Base-by-base conservation (phyloP, 1,140 invertebrate species). In the Pachyrhynchus sulphureomaculatus region DNA sequence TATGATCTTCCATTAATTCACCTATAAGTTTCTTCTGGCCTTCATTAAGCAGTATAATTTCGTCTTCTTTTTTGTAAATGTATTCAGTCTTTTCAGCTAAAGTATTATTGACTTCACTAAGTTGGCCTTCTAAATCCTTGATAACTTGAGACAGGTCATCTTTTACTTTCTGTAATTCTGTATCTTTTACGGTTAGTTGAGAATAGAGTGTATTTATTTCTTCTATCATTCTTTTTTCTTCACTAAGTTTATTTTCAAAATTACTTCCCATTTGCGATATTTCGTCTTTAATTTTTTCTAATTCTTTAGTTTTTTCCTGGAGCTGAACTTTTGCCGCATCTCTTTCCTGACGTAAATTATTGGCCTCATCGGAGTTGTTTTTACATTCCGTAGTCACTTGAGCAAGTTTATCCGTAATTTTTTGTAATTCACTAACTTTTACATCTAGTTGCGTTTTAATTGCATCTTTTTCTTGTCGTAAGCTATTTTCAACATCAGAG, bases 251-350 rank as follows among this genome's bases (percentile, higher is more conserved):
- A 4, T n/a, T 32, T 24, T 56, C 37, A 9, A 58, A 47, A 29
- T 65, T 67, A 20, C 52, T 54, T 4, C 26, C 32, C 47, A 61
- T 24, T 42, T 54, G 12, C 3, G 42, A 17, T 0, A 64, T 49
- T 47, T 70, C 53, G 17, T 58, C 24, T 54, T 55, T 55, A 13
- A 60, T n/a, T 17, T 49, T 48, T 17, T 70, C 63, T 4, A 75
- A 56, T 13, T 49, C 45, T 15, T 26, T 10, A n/a, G 21, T 29
- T 29, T 37, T 36, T 36, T 15, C 6, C 17, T 59, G 21, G 9
- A 23, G 21, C 17, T 57, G 29, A 9, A 18, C n/a, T 48, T 39
- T 48, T 15, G 17, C 4, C 8, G 18, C 12, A 2, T 53, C 21
- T 26, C 15, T 21, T 26, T 53, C 36, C 24, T 53, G 9, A 4